phyloP scores from a whole-genome alignment of 1,140 invertebrate species.

The Battus philenor region DNA sequence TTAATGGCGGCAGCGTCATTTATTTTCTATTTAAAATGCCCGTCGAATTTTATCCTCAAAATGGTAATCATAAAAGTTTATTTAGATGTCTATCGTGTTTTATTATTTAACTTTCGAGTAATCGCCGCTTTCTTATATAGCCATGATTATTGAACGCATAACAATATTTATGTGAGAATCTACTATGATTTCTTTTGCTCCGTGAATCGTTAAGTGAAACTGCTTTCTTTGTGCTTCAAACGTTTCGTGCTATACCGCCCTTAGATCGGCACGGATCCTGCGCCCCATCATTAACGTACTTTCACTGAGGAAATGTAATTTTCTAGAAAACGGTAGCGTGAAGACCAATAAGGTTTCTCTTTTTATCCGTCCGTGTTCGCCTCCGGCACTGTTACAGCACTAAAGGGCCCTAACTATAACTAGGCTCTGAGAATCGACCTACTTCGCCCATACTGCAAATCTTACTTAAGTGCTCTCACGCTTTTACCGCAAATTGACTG shows the following conservation, averaged over 20 bases:
- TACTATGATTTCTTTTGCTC: conserved; percentile 17
- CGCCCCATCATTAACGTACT: conserved; percentile 59
- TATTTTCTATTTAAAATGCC: background rate
- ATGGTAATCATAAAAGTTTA: conserved; percentile 7
- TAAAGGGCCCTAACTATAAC: conserved; percentile 38
- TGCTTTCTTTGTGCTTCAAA: conserved; percentile 20
- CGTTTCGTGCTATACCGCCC: conserved; percentile 39
- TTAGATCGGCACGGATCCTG: conserved; percentile 43
- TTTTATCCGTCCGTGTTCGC: conserved; percentile 57
- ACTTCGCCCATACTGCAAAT: conserved; percentile 39
- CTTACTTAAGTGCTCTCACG: conserved; percentile 18
- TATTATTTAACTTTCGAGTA: conserved; percentile 7
- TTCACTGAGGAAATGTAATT: conserved; percentile 70
- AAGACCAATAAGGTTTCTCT: conserved; percentile 60
- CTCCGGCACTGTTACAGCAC: conserved; percentile 54
- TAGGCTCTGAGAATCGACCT: conserved; percentile 40
- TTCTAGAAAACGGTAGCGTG: conserved; percentile 71
- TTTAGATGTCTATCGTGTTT: background rate
- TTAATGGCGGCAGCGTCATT: background rate
- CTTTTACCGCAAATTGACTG: conserved; percentile 6
- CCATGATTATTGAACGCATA: background rate
- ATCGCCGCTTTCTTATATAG: background rate
- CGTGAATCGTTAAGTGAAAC: conserved; percentile 35
- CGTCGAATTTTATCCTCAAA: conserved; percentile 2
- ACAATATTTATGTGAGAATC: background rate